Evolutionary conservation across 2,113 vertebrate genomes (phyloP).

Genomic region (Cavia aperea): DNA sequence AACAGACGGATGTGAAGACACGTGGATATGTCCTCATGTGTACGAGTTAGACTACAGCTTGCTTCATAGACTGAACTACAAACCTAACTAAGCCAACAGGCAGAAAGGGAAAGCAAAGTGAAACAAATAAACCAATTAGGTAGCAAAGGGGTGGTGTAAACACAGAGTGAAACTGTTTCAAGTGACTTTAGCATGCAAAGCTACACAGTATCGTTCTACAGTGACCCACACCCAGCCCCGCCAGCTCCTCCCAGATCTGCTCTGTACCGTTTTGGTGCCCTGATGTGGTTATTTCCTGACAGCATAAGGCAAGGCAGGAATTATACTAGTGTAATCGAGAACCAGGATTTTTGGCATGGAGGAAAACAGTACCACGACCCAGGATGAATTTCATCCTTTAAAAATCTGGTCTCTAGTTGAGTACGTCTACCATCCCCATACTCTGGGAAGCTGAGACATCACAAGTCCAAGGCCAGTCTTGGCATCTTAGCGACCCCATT

Average conservation of each 20-base stretch:
- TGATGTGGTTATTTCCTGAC: not conserved
- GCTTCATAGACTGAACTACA: not conserved
- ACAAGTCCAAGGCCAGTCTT: not conserved
- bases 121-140: constrained; percentile 23
- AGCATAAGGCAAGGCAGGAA: not conserved
- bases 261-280: not conserved
- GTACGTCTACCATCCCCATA: not conserved
- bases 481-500: not conserved
- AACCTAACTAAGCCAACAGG: not conserved
- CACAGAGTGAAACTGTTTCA: not conserved
- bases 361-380: not conserved
- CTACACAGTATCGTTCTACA: not conserved
- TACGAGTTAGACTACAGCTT: not conserved
- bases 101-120: constrained; percentile 17
- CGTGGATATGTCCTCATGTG: not conserved
- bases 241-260: not conserved
- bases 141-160: not conserved
- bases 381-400: not conserved
- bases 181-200: not conserved
- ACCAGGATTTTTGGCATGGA: not conserved
- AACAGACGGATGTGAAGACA: not conserved
- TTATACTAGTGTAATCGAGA: not conserved
- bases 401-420: not conserved
- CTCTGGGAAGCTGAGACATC: not conserved
- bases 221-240: not conserved